These are phyloP conservation scores for Octopus sinensis DNA, from an alignment of 1,140 invertebrate species.

Conservation along the genomic window DNA sequence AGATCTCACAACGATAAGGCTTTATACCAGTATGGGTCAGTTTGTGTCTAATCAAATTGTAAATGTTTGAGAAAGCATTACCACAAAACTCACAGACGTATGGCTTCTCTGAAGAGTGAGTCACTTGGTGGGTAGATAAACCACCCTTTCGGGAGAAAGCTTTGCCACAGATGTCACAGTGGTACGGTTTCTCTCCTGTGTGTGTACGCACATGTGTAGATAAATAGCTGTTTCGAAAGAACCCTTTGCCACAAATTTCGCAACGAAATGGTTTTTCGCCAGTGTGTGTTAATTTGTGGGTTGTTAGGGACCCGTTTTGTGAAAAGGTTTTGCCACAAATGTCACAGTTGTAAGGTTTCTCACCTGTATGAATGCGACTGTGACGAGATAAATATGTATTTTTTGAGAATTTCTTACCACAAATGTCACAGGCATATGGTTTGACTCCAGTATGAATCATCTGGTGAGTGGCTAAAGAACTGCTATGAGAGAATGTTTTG, in stretches of 20 bases:
- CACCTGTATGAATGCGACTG: not conserved
- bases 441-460: no score
- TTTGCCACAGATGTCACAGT: constrained; percentile 46
- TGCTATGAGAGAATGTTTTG: no score
- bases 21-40: constrained; percentile 20
- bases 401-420: no score
- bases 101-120: constrained; percentile 51
- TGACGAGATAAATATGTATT: no score
- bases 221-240: constrained; percentile 15
- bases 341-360: constrained; percentile 26
- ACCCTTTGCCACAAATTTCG: constrained; percentile 27
- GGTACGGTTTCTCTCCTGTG: constrained; percentile 84
- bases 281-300: constrained; percentile 22
- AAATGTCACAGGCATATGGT: no score
- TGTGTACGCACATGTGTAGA: constrained; percentile 37
- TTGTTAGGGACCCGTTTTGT: constrained; percentile 19
- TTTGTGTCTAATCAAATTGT: constrained; percentile 31
- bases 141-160: constrained; percentile 20
- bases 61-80: constrained; percentile 29
- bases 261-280: constrained; percentile 23
- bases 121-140: constrained; percentile 39
- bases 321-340: constrained; percentile 25
- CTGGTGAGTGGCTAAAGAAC: no score
- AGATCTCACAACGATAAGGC: constrained; percentile 11
- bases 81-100: constrained; percentile 56